Percentiles rank a stretch among this genome's conserved stretches.
Evolutionary conservation across 1,140 invertebrate genomes (phyloP).

Genomic region (Chymomyza costata): DNA sequence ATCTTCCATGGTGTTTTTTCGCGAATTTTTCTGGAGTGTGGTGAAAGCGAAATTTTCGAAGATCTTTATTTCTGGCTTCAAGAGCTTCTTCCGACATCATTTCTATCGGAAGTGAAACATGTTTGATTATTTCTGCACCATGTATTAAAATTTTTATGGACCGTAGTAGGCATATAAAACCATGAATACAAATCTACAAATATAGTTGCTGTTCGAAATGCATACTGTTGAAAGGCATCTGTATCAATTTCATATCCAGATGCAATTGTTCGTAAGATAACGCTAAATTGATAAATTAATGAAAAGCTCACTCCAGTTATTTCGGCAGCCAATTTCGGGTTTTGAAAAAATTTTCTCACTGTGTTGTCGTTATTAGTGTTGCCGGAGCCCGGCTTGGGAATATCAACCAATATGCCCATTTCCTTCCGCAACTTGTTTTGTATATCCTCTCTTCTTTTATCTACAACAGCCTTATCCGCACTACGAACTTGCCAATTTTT

Average conservation of each 20-base stretch:
- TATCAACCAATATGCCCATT: constrained; percentile 10
- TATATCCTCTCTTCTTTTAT: background rate
- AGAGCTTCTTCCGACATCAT: constrained; percentile 17
- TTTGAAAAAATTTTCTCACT: constrained; percentile 1
- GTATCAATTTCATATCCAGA: constrained; percentile 1
- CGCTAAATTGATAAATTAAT: constrained; percentile 8
- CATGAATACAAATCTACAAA: constrained; percentile 10
- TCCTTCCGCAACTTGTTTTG: background rate
- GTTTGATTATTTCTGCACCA: constrained; percentile 7
- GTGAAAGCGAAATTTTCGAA: background rate
- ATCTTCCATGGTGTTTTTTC: constrained; percentile 1
- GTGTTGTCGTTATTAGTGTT: constrained; percentile 12
- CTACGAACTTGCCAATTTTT: constrained; percentile 7
- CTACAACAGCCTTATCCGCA: background rate
- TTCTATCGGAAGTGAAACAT: constrained; percentile 5
- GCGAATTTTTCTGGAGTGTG: background rate
- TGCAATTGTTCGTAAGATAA: background rate
- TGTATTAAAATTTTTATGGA: constrained; percentile 14
- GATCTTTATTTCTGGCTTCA: constrained; percentile 15
- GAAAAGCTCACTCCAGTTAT: constrained; percentile 1
- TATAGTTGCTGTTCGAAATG: constrained; percentile 3
- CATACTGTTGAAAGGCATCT: background rate
- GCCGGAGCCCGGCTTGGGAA: background rate
- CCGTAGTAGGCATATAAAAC: constrained; percentile 9
- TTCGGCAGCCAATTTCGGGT: constrained; percentile 1